Conservation (phyloP, 2,888 invertebrate genomes). For the Pseudanteris insignis region DNA sequence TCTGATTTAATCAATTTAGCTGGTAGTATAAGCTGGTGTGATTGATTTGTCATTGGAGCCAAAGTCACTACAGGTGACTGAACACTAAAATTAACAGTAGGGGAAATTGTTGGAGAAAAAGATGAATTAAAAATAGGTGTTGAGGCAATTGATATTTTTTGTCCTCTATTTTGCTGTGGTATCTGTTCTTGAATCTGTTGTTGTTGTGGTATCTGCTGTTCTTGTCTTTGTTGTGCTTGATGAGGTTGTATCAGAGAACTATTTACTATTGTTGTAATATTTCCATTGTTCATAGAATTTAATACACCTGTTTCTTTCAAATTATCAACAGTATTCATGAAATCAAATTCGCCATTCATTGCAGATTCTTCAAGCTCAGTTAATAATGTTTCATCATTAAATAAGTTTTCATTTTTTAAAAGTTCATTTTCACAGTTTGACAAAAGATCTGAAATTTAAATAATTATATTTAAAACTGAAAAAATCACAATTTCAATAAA, state of each 20-base stretch:
- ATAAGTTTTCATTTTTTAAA: constrained; percentile 69
- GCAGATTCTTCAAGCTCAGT: constrained; percentile 67
- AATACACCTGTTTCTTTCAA: constrained; percentile 48
- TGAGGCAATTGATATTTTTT: constrained; percentile 50
- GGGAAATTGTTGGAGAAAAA: constrained; percentile 56
- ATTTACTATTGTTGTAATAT: constrained; percentile 45
- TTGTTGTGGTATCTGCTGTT: constrained; percentile 12
- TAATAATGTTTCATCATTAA: constrained; percentile 68
- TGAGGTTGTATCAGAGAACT: constrained; percentile 18
- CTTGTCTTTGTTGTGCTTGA: constrained; percentile 4
- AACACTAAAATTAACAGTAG: constrained; percentile 61
- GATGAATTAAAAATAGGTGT: constrained; percentile 58
- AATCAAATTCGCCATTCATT: constrained; percentile 68
- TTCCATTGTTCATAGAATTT: constrained; percentile 36
- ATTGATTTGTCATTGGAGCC: constrained; percentile 57
- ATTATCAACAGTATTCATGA: constrained; percentile 58
- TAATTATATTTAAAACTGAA: not conserved
- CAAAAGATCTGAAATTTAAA: constrained; percentile 73
- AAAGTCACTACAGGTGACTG: constrained; percentile 62
- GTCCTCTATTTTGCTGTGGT: constrained; percentile 39
- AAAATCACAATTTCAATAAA: not conserved
- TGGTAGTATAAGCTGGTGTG: constrained; percentile 59
- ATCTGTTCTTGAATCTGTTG: no score
- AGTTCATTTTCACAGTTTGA: constrained; percentile 76
- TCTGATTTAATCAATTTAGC: constrained; percentile 65